Base-by-base conservation (phyloP, 2,797 vertebrate species). In the Coilia nasus region DNA sequence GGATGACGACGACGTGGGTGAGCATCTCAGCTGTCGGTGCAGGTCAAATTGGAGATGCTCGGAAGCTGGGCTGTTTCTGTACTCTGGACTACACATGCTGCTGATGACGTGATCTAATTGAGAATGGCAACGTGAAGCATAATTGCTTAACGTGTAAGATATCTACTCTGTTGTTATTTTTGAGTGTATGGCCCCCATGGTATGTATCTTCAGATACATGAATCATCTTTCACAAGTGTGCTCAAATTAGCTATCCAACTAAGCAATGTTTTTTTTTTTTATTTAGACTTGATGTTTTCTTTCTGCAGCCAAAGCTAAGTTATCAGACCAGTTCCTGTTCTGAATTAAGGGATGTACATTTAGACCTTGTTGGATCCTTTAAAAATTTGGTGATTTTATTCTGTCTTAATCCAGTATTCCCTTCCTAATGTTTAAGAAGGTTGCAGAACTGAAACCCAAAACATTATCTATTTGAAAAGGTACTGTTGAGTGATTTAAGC, bases 241-340 rank as follows among this genome's bases (percentile, higher is more conserved):
- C 35, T 78, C 31, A 78, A 78, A 21, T 78, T 44, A 78, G 71
- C 19, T 41, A 78, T 78, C 35, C 15, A 78, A 44, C 19, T 44
- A 78, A 78, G 35, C 71, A n/a, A n/a, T n/a, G n/a, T 19, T 78
- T 78, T 78, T 78, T 78, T n/a, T 78, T n/a, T 3, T 1, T 3
- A 78, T 78, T 78, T 17, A 78, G 71, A 44, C 35, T 75, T 75
- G 28, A 78, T 78, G 31, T 78, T 41, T 75, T 67, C 23, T 28
- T 67, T 28, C 41, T 17, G 21, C 5, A 78, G 21, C 71, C 71
- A 78, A 78, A 44, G 71, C 17, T 78, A 78, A 17, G 31, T 44
- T 78, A 44, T 19, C 17, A 41, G 71, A 78, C 19, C 35, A 78
- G 35, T 21, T 78, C 17, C 6, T 78, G 15, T 19, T 78, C 31